Evolutionary conservation across 2,113 vertebrate species (phyloP).

Genomic region (Sinosuthora webbiana): DNA sequence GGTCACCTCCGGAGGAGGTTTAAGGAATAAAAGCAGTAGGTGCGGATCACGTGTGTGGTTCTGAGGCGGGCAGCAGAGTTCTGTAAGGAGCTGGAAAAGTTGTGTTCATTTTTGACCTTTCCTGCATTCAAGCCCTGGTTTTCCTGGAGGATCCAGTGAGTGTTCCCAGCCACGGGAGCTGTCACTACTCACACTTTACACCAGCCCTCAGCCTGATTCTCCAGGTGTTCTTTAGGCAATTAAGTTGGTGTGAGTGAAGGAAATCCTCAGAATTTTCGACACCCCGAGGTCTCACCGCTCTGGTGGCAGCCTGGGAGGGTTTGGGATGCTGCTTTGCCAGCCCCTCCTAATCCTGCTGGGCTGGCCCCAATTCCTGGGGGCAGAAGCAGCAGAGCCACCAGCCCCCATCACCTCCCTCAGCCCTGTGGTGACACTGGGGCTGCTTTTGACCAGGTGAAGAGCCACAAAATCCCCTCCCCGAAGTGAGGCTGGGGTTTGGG

Average conservation of each 20-base stretch:
- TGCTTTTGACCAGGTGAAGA: accelerated
- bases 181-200: neutral
- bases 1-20: accelerated
- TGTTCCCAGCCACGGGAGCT: neutral
- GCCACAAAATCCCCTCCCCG: accelerated
- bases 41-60: accelerated
- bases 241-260: neutral
- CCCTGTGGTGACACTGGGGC: accelerated
- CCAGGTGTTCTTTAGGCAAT: neutral
- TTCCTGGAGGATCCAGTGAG: neutral
- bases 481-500: accelerated
- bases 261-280: neutral
- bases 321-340: neutral
- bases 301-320: accelerated
- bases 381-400: neutral
- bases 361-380: accelerated
- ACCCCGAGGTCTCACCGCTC: neutral
- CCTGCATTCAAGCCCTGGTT: neutral
- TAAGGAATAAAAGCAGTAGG: neutral
- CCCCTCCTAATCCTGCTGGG: neutral
- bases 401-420: accelerated
- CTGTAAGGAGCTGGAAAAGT: neutral
- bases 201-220: neutral
- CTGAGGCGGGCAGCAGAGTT: neutral
- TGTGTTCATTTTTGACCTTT: neutral